Base-by-base conservation (phyloP, 2,797 vertebrate genomes). In the Mormyrus hasselquistii region DNA sequence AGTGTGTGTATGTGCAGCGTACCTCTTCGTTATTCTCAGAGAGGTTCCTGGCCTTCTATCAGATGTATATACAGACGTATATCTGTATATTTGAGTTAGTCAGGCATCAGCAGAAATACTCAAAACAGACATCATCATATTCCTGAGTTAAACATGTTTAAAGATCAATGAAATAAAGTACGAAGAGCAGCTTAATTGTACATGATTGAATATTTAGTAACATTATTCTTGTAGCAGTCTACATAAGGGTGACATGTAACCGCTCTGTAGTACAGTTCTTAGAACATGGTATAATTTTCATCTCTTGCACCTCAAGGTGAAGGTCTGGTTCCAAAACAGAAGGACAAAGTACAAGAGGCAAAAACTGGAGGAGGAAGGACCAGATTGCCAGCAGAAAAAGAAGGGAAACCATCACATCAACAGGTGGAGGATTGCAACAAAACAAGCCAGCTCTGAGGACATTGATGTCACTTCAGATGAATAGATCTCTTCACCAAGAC, bases 251-350 rank as follows among this genome's bases (percentile, higher is more conserved):
- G 29, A 34, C 29, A 34, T 34, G 29, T 34, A 34, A 34, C 29
- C 29, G 29, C 29, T 34, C 10, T 84, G 41, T 47, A 19, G 5
- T 82, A 25, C 5, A 34, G 29, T 34, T 84, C 1, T 25, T n/a
- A 50, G 10, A 84, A 84, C 3, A 29, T 22, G 47, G 19, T 25
- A 12, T 53, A 7, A 86, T 55, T 86, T 25, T 29, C 14, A 14
- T 38, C 14, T 50, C 41, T 4, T 49, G 88, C 89, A 4, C 5
- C 76, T 87, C 25, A 93, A 99, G 98, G 98, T 99, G 93, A 99
- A 99, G 94, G 98, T 99, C 29, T 99, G 98, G 98, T 99, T 99
- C 94, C 98, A 99, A 94, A 99, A 99, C 96, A 91, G 98, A 92
- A 93, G 98, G 94, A 99, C 98, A 85, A 99, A 99, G 93, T 99